These are phyloP conservation scores for Meloidogyne floridensis DNA, from an alignment of 1,140 invertebrate genomes.

Conservation along the genomic window DNA sequence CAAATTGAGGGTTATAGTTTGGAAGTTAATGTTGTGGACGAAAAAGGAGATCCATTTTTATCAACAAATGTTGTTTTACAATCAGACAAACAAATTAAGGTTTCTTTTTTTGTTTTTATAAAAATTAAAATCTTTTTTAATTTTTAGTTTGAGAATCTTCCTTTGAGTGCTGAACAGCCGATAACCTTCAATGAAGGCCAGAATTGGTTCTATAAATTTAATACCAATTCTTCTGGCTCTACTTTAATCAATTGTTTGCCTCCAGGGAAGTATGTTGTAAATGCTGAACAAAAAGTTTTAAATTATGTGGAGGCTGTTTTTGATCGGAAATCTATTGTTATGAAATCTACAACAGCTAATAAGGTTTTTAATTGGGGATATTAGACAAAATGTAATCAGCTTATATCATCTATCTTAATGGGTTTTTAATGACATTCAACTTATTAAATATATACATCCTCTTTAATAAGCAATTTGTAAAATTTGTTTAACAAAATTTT, in stretches of 20 bases:
- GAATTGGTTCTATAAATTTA: slow-evolving; percentile 76
- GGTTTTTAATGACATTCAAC: too few relatives aligned
- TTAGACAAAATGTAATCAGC: too few relatives aligned
- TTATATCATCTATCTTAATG: too few relatives aligned
- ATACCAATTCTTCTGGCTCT: slow-evolving; percentile 75
- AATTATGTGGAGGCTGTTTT: background rate
- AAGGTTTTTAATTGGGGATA: too few relatives aligned
- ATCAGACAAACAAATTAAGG: slow-evolving; percentile 19
- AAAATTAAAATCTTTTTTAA: background rate
- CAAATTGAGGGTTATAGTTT: slow-evolving; percentile 66
- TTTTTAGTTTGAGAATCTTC: slow-evolving; percentile 44
- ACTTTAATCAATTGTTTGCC: slow-evolving; percentile 37
- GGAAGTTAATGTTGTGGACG: slow-evolving; percentile 7
- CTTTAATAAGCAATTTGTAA: too few relatives aligned
- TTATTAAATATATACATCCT: too few relatives aligned
- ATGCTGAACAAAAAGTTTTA: background rate
- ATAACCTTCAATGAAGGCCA: slow-evolving; percentile 48
- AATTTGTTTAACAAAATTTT: too few relatives aligned
- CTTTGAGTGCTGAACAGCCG: slow-evolving; percentile 47
- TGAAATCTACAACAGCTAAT: background rate
- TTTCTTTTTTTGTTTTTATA: background rate
- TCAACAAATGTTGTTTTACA: background rate
- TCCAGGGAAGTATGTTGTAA: slow-evolving; percentile 26
- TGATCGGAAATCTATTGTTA: background rate
- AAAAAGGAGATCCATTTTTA: background rate